Evolutionary conservation across 2,797 vertebrate genomes (phyloP).

Genomic region (Periparus ater): DNA sequence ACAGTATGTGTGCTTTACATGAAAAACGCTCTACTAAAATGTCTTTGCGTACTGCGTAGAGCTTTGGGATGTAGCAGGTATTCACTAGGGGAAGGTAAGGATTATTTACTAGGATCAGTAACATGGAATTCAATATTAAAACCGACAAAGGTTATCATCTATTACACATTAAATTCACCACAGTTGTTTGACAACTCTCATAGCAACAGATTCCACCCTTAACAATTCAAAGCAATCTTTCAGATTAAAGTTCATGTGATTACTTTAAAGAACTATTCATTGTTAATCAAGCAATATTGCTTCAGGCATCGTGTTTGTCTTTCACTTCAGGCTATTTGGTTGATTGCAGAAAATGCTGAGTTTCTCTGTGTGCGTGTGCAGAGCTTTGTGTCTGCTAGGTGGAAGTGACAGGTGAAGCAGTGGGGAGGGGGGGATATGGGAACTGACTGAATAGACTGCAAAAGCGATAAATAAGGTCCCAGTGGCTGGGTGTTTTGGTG

Average conservation of each 20-base stretch:
- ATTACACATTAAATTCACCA: slow-evolving; percentile 86
- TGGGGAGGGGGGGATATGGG: neutral
- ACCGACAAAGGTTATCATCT: slow-evolving; percentile 85
- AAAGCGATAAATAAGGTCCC: neutral
- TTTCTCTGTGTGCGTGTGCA: neutral
- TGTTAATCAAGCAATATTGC: slow-evolving; percentile 73
- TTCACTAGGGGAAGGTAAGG: slow-evolving; percentile 79
- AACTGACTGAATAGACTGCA: neutral
- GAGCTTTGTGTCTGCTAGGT: neutral
- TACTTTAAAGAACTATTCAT: slow-evolving; percentile 67
- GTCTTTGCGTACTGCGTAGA: slow-evolving; percentile 74
- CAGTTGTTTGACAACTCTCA: slow-evolving; percentile 82
- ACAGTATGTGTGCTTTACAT: slow-evolving; percentile 85
- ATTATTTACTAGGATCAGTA: slow-evolving; percentile 86
- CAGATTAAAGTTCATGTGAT: slow-evolving; percentile 74
- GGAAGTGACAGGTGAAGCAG: slow-evolving; percentile 26
- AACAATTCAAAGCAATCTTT: slow-evolving; percentile 76
- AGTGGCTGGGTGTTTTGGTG: neutral
- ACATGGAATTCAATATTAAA: slow-evolving; percentile 87
- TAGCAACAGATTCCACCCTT: slow-evolving; percentile 74
- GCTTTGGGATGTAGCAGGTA: slow-evolving; percentile 83
- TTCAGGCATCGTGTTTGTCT: slow-evolving; percentile 72
- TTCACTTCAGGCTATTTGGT: slow-evolving; percentile 68
- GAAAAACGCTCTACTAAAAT: slow-evolving; percentile 83
- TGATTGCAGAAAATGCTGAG: slow-evolving; percentile 25